Percentiles rank a stretch among this genome's conserved stretches.
Evolutionary conservation across 2,888 invertebrate genomes (phyloP).

Genomic region (Chironomus riparius): DNA sequence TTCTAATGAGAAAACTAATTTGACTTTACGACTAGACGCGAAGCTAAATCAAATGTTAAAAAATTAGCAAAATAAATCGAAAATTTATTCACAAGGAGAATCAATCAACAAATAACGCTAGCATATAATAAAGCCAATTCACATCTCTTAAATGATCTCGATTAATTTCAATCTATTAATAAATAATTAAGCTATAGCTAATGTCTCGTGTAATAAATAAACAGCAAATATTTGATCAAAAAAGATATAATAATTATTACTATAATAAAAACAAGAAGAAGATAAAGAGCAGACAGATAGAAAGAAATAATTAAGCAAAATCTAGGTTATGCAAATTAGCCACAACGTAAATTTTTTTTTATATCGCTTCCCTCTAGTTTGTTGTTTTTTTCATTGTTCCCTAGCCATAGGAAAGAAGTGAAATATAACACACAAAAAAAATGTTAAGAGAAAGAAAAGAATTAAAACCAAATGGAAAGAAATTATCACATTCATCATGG

Average conservation of each 20-base stretch:
- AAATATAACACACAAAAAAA: neutral
- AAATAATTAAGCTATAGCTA: too few species aligned
- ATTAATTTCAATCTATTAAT: too few species aligned
- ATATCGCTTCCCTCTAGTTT: neutral
- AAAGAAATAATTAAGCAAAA: neutral
- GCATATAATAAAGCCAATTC: too few species aligned
- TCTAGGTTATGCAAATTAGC: neutral
- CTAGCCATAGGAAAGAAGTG: neutral
- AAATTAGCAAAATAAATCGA: too few species aligned
- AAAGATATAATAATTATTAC: neutral
- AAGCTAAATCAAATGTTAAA: too few species aligned
- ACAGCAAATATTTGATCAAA: neutral
- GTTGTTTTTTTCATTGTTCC: neutral
- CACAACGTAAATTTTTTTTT: neutral
- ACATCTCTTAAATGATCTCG: too few species aligned
- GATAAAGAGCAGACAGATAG: neutral
- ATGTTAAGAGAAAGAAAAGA: neutral
- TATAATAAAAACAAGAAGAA: neutral
- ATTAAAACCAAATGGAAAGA: neutral
- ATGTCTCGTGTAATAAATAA: too few species aligned
- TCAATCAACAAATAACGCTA: too few species aligned
- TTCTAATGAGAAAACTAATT: too few species aligned
- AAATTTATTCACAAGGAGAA: too few species aligned
- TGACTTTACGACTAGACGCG: too few species aligned
- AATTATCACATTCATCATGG: slow-evolving; percentile 8